Base-by-base conservation (phyloP, 2,797 vertebrate species). In the Lutjanus argentimaculatus region DNA sequence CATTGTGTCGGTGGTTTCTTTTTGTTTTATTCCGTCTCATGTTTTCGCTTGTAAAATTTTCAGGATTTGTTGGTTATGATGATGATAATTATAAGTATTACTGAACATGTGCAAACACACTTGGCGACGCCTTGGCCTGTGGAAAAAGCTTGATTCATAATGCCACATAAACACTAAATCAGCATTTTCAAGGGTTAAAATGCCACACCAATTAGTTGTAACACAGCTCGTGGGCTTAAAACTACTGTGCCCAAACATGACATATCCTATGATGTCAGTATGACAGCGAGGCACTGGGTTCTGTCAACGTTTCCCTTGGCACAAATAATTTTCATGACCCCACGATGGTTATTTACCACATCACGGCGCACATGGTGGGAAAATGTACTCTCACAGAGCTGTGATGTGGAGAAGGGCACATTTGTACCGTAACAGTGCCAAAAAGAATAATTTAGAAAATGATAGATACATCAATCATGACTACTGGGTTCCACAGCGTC, bases 261-360 rank as follows among this genome's bases (percentile, higher is more conserved):
- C 88, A 88, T 40, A 75, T 84, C 72, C 82, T 19, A 88, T 93
- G 93, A 94, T 88, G 92, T 94, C 93, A 93, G 82, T 19, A 8
- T 88, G 88, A 89, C 83, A 70, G 21, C 6, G 46, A 76, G 81
- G 81, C 66, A 8, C 88, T 89, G 90, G 70, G 14, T 62, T 84
- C 85, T 80, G 85, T 94, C 91, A 91, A 77, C 79, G 69, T 93
- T 91, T 92, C 91, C 91, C 75, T 85, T 90, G 90, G 90, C 85
- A 83, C 76, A 67, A 87, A 86, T 88, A 62, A 75, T 77, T 72
- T 75, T 80, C 89, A 90, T 83, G 72, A 90, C 81, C 83, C 88
- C 66, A 45, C 76, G 22, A 48, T 2, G 59, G 61, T 80, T 82
- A 75, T 91, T 89, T 72, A 85, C 85, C 86, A 80, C 91, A 88